Evolutionary conservation across 2,113 vertebrate genomes (phyloP), one percentile per base, ranked within the genome.

Genomic region (Sarotherodon lohbergeri): DNA sequence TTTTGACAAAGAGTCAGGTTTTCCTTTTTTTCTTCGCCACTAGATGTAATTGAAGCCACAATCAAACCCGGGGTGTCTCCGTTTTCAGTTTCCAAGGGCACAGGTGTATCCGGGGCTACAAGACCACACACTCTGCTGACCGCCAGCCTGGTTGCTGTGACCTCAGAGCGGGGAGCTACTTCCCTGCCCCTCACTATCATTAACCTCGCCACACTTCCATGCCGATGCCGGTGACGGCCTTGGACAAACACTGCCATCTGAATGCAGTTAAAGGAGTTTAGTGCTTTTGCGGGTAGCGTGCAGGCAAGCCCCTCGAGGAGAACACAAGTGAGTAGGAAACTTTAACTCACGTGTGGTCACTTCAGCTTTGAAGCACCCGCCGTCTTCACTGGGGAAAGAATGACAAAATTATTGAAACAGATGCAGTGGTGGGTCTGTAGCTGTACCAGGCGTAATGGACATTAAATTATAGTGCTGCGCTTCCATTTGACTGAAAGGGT

Each of bases 221-320:
- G 50, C 93, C 43, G 85, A 92, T 83, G 93, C 90, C 2, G 81
- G 91, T 85, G 91, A 91, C 82, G 93, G 89, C 94, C 95, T 94
- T 96, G 91, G 87, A 91, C 95, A 95, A 95, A 96, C 94, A 95
- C 88, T 29, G 90, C 93, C 94, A 95, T 95, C 92, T 95, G 95
- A 95, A 91, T 94, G 91, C 93, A 93, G 90, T 95, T 93, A 96
- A 89, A 34, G 84, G 79, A 88, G 92, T 71, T 85, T 73, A 86
- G 89, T 73, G 24, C 85, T 90, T 68, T 54, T 95, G 94, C 39
- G 91, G 95, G 94, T 48, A 43, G 91, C 90, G 83, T 92, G 94
- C 88, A 29, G 86, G 90, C 83, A 17, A 90, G 91, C 87, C 89
- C 85, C 71, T 85, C 39, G 82, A 87, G 90, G 85, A 32, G 81